phyloP scores from a whole-genome alignment of 2,113 vertebrate genomes.

The Tyto alba region DNA sequence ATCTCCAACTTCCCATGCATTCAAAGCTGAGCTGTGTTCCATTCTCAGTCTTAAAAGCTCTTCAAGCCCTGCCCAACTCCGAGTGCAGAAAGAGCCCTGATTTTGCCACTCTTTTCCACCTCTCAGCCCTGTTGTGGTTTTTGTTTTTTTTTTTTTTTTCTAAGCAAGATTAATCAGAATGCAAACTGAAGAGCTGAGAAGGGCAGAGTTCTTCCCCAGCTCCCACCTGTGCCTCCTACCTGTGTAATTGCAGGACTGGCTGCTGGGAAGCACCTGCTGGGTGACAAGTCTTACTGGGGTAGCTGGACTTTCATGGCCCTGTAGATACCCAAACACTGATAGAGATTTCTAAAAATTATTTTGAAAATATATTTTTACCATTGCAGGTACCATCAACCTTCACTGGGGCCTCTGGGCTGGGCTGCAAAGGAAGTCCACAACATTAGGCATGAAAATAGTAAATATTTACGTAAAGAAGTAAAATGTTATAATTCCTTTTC shows the following conservation, averaged over 20 bases:
- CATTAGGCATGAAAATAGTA: not conserved
- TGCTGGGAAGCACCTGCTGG: not conserved
- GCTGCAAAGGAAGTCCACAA: not conserved
- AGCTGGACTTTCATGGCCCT: not conserved
- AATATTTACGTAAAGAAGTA: not conserved
- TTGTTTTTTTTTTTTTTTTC: not conserved
- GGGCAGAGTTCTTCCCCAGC: not conserved
- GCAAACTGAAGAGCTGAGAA: not conserved
- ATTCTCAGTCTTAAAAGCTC: not conserved
- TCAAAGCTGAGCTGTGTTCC: not conserved
- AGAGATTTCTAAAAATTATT: not conserved
- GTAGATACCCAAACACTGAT: not conserved
- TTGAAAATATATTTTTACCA: not conserved
- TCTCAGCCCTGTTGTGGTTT: not conserved
- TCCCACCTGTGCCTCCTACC: not conserved
- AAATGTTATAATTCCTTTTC: not conserved
- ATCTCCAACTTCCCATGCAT: not conserved
- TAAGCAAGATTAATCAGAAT: not conserved
- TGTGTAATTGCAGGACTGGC: not conserved
- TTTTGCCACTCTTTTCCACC: not conserved
- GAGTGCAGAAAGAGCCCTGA: not conserved
- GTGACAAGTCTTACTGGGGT: not conserved
- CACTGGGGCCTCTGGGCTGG: not conserved
- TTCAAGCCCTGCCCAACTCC: not conserved
- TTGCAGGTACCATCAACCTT: not conserved